Conservation (phyloP, 1,140 invertebrate genomes). For the Teleogryllus occipitalis region DNA sequence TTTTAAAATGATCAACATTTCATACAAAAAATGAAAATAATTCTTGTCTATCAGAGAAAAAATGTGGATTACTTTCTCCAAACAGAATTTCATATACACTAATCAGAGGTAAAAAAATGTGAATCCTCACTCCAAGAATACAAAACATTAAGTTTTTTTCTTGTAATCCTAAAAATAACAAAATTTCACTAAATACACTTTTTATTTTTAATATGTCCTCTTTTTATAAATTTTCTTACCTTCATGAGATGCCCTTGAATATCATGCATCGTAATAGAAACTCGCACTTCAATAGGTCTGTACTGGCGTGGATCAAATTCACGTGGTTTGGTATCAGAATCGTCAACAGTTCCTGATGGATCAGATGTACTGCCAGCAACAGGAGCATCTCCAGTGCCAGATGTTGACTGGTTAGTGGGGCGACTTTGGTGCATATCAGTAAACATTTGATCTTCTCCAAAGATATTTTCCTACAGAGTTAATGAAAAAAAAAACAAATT, state of each 20-base stretch:
- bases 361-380: neutral
- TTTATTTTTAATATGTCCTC: neutral
- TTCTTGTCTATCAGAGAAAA: too few species aligned
- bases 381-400: slow-evolving; percentile 6
- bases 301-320: slow-evolving; percentile 79
- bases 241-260: slow-evolving; percentile 88
- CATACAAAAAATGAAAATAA: neutral
- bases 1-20: neutral
- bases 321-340: slow-evolving; percentile 43
- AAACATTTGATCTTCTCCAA: slow-evolving; percentile 89
- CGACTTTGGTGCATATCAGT: slow-evolving; percentile 76
- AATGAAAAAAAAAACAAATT: neutral
- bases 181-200: too few species aligned
- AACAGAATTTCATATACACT: neutral
- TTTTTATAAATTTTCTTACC: slow-evolving; percentile 31
- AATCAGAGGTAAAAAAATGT: neutral
- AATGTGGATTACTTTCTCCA: neutral
- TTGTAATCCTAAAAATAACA: neutral
- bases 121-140: neutral
- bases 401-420: neutral
- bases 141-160: neutral
- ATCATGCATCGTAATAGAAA: slow-evolving; percentile 91
- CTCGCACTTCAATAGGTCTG: slow-evolving; percentile 80
- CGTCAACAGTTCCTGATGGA: slow-evolving; percentile 16
- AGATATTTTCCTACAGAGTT: slow-evolving; percentile 74